Conservation (phyloP, 2,797 vertebrate species). For the Anas flavirostris region DNA sequence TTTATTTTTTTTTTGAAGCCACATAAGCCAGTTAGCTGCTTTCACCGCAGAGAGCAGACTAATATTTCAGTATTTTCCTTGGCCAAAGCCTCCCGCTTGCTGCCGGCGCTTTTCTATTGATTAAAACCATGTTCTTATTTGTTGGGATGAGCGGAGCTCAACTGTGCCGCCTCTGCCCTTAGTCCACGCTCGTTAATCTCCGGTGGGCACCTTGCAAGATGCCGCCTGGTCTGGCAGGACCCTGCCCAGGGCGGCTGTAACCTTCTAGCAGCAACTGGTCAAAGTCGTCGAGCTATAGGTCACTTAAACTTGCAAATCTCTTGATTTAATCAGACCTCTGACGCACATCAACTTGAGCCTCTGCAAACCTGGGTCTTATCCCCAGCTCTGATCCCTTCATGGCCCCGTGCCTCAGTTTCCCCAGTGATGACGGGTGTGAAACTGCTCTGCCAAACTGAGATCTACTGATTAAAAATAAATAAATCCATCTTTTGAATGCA, state of each 20-base stretch:
- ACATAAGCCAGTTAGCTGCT: not conserved
- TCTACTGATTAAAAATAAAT: not conserved
- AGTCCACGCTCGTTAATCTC: not conserved
- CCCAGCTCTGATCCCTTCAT: not conserved
- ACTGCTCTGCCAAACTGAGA: not conserved
- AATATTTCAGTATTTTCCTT: not conserved
- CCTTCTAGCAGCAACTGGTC: not conserved
- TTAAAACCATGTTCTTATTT: not conserved
- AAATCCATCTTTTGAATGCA: not conserved
- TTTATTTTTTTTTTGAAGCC: not conserved
- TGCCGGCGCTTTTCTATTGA: not conserved
- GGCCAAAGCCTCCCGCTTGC: not conserved
- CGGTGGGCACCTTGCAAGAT: not conserved
- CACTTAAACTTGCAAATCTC: not conserved
- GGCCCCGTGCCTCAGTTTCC: not conserved
- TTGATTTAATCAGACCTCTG: not conserved
- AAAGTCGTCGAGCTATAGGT: not conserved
- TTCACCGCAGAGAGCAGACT: not conserved
- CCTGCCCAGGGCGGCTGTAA: not conserved
- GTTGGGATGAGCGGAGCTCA: not conserved
- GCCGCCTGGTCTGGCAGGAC: no score
- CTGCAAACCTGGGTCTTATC: not conserved
- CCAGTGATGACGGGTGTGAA: fast-evolving
- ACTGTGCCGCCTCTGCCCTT: not conserved
- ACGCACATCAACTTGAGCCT: not conserved